Conservation (phyloP, 2,888 invertebrate species). For the Phortica okadai region DNA sequence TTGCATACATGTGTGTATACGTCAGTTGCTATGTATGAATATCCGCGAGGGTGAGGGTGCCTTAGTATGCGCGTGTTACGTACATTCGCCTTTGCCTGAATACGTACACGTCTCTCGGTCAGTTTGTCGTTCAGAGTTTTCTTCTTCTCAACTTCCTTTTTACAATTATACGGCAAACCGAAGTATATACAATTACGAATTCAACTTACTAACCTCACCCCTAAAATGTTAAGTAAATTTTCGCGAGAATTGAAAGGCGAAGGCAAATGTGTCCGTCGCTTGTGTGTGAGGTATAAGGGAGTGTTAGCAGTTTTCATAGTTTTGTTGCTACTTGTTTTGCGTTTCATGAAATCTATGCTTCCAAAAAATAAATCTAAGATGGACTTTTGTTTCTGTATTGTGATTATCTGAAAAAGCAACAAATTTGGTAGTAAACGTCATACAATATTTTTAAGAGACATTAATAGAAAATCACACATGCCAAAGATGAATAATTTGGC, state of each 20-base stretch:
- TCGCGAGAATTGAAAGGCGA: slow-evolving; percentile 72
- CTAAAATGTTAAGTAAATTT: slow-evolving; percentile 62
- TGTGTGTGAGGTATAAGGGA: background rate
- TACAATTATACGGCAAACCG: background rate
- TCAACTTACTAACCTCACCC: slow-evolving; percentile 51
- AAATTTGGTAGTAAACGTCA: too few relatives aligned
- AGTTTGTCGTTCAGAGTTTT: slow-evolving; percentile 20
- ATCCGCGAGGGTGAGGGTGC: background rate
- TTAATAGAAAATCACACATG: too few relatives aligned
- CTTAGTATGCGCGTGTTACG: slow-evolving; percentile 9
- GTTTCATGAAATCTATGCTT: background rate
- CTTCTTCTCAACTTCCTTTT: background rate
- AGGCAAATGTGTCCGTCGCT: slow-evolving; percentile 54
- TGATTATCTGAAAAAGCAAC: too few relatives aligned
- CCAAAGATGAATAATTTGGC: too few relatives aligned
- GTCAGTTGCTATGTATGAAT: background rate
- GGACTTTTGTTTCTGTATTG: too few relatives aligned
- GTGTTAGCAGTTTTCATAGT: background rate
- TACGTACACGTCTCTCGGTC: slow-evolving; percentile 12
- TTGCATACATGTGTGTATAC: slow-evolving; percentile 3
- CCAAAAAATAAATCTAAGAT: background rate
- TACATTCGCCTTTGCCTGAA: slow-evolving; percentile 11
- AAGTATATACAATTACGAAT: slow-evolving; percentile 62
- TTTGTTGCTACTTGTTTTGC: background rate
- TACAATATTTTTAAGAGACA: too few relatives aligned